phyloP scores from a whole-genome alignment of 2,113 vertebrate species.

The Indicator indicator region DNA sequence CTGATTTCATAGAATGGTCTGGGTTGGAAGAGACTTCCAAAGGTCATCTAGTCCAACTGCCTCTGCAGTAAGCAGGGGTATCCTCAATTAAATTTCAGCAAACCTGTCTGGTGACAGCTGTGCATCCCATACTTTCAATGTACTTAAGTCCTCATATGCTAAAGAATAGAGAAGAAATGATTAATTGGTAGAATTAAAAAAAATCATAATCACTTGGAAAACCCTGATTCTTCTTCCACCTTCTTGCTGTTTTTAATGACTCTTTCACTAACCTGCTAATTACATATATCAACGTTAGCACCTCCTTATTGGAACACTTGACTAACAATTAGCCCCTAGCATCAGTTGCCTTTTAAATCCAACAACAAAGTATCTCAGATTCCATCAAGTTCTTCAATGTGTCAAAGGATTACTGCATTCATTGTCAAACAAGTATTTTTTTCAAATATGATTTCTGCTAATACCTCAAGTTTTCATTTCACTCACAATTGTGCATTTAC shows the following conservation, averaged over 20 bases:
- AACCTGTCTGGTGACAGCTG: not conserved
- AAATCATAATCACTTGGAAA: not conserved
- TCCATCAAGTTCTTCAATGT: not conserved
- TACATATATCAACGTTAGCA: not conserved
- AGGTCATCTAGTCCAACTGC: too few species aligned
- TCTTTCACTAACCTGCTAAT: not conserved
- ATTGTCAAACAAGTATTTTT: not conserved
- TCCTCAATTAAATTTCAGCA: not conserved
- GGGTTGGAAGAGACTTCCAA: too few species aligned
- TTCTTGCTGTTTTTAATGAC: not conserved
- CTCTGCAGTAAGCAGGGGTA: too few species aligned
- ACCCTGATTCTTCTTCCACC: not conserved
- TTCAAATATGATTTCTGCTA: not conserved
- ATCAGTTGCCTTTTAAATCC: not conserved
- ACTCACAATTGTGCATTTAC: constrained; percentile 34
- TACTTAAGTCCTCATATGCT: not conserved
- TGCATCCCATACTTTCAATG: not conserved
- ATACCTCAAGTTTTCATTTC: constrained; percentile 25
- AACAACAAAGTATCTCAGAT: not conserved
- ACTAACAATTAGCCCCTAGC: not conserved
- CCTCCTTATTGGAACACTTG: not conserved
- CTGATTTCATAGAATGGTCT: not conserved
- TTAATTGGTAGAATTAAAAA: not conserved
- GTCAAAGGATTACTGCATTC: not conserved
- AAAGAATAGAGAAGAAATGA: not conserved